Evolutionary conservation across 2,888 invertebrate species (phyloP).

Genomic region (Synanthedon formicaeformis): DNA sequence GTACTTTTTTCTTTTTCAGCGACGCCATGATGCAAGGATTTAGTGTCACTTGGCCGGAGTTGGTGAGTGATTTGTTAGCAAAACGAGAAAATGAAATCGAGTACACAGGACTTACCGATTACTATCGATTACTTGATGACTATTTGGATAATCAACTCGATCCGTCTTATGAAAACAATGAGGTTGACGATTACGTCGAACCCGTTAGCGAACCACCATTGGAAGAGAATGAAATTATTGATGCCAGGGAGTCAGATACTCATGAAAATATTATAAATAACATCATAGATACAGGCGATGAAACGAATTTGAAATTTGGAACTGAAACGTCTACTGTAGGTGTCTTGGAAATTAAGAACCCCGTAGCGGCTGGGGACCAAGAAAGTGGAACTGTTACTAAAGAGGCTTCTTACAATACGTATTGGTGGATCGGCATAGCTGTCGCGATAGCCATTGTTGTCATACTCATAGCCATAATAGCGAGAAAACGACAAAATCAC

Average conservation of each 20-base stretch:
- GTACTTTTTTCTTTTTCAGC: constrained; percentile 23
- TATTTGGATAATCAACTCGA: constrained; percentile 65
- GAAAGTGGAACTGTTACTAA: constrained; percentile 26
- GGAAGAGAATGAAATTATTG: constrained; percentile 8
- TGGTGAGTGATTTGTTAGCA: constrained; percentile 57
- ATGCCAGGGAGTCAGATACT: constrained; percentile 12
- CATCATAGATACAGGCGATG: constrained; percentile 42
- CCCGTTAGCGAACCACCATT: constrained; percentile 27
- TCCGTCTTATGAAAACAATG: constrained; percentile 26
- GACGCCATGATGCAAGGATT: constrained; percentile 59
- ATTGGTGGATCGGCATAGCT: constrained; percentile 66
- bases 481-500: constrained; percentile 61
- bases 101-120: constrained; percentile 62
- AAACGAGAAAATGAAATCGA: constrained; percentile 60
- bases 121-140: constrained; percentile 66
- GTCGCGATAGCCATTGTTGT: constrained; percentile 50
- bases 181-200: constrained; percentile 44
- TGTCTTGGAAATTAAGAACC: constrained; percentile 56
- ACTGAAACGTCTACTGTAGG: constrained; percentile 58
- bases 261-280: constrained; percentile 30
- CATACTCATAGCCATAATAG: constrained; percentile 54
- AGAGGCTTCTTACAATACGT: constrained; percentile 57
- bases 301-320: constrained; percentile 32
- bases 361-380: constrained; percentile 38
- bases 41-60: constrained; percentile 54